Conservation (phyloP, 1,140 invertebrate species). For the Heliothis virescens region DNA sequence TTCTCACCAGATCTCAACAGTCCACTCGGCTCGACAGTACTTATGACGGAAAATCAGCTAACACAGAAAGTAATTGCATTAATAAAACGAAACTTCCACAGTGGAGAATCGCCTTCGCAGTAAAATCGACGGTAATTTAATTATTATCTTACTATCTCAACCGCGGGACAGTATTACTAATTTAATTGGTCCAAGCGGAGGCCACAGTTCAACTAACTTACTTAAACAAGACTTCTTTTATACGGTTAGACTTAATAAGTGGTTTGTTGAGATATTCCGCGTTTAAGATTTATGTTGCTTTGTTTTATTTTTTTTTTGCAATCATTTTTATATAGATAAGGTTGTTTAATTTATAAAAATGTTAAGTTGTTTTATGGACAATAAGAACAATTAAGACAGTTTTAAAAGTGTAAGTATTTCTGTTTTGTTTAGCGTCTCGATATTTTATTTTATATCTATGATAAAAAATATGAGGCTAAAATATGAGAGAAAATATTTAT, state of each 20-base stretch:
- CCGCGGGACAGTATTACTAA: constrained; percentile 40
- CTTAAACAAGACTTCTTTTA: constrained; percentile 43
- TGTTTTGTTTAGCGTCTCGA: too few relatives aligned
- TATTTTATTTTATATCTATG: too few relatives aligned
- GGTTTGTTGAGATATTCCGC: constrained; percentile 3
- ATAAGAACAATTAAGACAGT: too few relatives aligned
- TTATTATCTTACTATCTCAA: constrained; percentile 43
- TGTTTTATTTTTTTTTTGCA: background rate
- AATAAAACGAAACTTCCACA: constrained; percentile 38
- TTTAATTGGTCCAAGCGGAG: constrained; percentile 33
- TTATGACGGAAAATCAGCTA: constrained; percentile 32
- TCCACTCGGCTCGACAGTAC: constrained; percentile 16
- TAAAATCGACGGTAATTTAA: constrained; percentile 44
- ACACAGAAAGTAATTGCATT: constrained; percentile 41
- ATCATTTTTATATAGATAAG: too few relatives aligned
- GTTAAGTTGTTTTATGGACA: too few relatives aligned
- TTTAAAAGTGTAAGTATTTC: too few relatives aligned
- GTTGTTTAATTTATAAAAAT: too few relatives aligned
- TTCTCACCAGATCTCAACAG: background rate
- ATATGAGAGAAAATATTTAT: too few relatives aligned
- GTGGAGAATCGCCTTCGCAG: constrained; percentile 20
- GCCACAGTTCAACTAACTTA: constrained; percentile 39
- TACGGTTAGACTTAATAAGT: constrained; percentile 32
- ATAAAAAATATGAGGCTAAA: too few relatives aligned
- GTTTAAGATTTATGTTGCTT: constrained; percentile 4